phyloP scores from a whole-genome alignment of 2,113 vertebrate genomes.

The Phoenicopterus ruber region DNA sequence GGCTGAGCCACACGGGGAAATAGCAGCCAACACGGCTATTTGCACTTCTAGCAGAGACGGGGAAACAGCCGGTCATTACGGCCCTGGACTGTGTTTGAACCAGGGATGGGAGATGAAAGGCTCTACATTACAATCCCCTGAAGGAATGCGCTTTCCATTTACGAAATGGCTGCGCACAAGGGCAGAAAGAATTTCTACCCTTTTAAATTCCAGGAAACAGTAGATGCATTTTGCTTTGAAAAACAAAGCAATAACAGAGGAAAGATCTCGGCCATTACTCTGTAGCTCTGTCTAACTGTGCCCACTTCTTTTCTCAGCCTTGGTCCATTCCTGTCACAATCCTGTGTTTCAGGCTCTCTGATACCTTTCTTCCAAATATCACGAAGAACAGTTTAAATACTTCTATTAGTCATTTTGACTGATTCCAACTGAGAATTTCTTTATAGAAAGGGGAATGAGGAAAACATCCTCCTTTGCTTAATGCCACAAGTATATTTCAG shows the following conservation, averaged over 20 bases:
- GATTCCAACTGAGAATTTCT: neutral
- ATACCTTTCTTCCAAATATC: neutral
- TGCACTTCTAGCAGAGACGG: neutral
- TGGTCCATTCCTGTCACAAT: neutral
- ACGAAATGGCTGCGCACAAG: slow-evolving; percentile 6
- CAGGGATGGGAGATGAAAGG: slow-evolving; percentile 21
- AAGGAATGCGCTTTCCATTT: slow-evolving; percentile 44
- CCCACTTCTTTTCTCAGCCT: neutral
- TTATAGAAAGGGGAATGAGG: neutral
- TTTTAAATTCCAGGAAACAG: slow-evolving; percentile 51
- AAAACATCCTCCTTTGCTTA: neutral
- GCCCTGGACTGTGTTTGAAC: slow-evolving; percentile 39
- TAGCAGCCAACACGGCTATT: neutral
- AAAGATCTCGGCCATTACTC: neutral
- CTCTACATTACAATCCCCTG: slow-evolving; percentile 35
- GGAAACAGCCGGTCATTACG: neutral
- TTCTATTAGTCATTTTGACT: neutral
- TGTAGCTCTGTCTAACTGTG: neutral
- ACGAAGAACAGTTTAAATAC: neutral
- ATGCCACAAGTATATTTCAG: neutral
- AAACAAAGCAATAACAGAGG: slow-evolving; percentile 37
- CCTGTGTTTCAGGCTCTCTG: neutral
- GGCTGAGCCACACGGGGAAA: neutral
- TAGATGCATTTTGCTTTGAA: slow-evolving; percentile 24
- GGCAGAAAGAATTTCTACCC: slow-evolving; percentile 49